phyloP scores from a whole-genome alignment of 2,113 vertebrate genomes.

The Grantiella picta region DNA sequence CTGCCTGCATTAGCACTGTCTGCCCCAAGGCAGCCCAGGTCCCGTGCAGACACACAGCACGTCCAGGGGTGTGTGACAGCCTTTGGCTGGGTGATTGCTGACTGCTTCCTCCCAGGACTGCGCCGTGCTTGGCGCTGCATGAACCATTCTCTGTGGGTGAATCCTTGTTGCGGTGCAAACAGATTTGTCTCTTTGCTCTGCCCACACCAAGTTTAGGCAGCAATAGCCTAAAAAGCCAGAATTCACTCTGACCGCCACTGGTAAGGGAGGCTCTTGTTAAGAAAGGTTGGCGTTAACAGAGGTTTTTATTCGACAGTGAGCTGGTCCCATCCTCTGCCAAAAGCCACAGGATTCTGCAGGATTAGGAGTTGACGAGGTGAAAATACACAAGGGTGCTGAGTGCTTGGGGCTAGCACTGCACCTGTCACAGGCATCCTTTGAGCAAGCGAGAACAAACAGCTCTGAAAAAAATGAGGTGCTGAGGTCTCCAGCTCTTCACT shows the following conservation, averaged over 20 bases:
- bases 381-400: neutral
- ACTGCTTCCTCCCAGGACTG: accelerated
- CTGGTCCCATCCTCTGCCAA: neutral
- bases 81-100: accelerated
- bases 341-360: neutral
- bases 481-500: neutral
- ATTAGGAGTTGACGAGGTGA: neutral
- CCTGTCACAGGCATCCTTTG: accelerated
- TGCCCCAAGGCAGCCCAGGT: neutral
- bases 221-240: accelerated
- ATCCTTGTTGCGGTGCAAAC: neutral
- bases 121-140: accelerated
- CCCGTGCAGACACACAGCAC: accelerated
- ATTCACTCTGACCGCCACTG: accelerated
- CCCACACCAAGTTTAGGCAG: neutral
- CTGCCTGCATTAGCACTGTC: neutral
- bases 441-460: neutral
- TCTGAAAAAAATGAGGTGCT: neutral
- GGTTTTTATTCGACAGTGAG: neutral
- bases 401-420: neutral
- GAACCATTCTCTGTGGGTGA: neutral
- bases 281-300: neutral
- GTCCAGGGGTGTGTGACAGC: neutral
- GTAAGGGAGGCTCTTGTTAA: neutral
- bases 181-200: neutral